Base-by-base conservation (phyloP, 2,888 invertebrate genomes). In the Nasonia oneida region DNA sequence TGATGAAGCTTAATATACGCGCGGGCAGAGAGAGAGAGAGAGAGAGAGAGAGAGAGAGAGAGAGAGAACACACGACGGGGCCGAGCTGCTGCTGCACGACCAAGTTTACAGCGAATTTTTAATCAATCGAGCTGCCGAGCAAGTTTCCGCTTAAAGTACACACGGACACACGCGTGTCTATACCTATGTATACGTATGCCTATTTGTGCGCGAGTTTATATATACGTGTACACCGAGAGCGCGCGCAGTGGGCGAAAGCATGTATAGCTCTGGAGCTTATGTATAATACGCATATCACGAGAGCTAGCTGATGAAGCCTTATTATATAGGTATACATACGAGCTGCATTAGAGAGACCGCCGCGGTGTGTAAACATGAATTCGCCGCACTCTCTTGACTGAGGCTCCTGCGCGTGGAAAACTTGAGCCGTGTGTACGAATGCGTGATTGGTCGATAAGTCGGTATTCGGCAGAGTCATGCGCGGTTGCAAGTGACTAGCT, bases 51-150 rank as follows among this genome's bases (percentile, higher is more conserved):
- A 29, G 29, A 29, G 1, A 29, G 29, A 29, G 29, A 29, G 29
- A 29, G 29, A 29, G 29, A 29, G 29, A 29, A 10, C 42, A 8
- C 57, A 57, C 12, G n/a, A 57, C 6, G 57, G 5, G 18, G 57
- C 1, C 6, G 18, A 57, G n/a, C 29, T 29, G 29, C 29, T 29
- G n/a, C 47, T 57, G 18, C 6, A 57, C 4, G 15, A 53, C 23
- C 1, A 8, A n/a, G 57, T 61, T 67, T 67, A 33, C 67, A 33
- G 12, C 29, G 33, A 67, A 81, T 81, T 47, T 74, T 75, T 64
- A 81, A 81, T 75, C n/a, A 75, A 64, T 71, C 39, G 18, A 53
- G 70, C 53, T 2, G 18, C 4, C 5, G 12, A 29, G 33, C 4
- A 15, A 73, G 70, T 50, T 39, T 57, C 15, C 5, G n/a, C 61